Evolutionary conservation across 2,113 vertebrate genomes (phyloP).

Genomic region (Miniopterus natalensis): DNA sequence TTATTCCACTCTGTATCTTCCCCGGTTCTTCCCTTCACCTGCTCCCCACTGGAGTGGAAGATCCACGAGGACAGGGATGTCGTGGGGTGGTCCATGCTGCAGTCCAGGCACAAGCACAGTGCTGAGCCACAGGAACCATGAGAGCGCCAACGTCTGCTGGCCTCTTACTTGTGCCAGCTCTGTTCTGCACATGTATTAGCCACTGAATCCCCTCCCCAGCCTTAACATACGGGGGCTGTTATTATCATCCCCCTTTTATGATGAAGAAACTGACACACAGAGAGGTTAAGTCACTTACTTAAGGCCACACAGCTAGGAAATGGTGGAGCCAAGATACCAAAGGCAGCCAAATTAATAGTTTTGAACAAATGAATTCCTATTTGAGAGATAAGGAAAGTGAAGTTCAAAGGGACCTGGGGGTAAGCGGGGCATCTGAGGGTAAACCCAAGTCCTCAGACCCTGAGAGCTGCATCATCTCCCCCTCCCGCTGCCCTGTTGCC

Average conservation of each 20-base stretch:
- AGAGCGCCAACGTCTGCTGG: accelerated
- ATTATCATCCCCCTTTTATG: background rate
- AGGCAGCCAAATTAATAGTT: background rate
- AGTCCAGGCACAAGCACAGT: background rate
- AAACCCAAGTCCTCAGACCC: background rate
- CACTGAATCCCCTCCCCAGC: background rate
- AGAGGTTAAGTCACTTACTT: background rate
- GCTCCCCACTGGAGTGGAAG: background rate
- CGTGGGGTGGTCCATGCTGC: accelerated
- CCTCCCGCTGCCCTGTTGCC: background rate
- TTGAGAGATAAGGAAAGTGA: background rate
- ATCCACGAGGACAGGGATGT: background rate
- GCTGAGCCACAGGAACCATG: background rate
- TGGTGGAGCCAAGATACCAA: background rate
- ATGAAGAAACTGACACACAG: background rate
- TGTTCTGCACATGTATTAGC: no score
- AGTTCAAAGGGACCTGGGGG: background rate
- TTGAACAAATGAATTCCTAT: background rate
- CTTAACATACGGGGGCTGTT: background rate
- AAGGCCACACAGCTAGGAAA: slow-evolving; percentile 7
- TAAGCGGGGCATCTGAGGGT: background rate
- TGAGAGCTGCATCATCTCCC: accelerated
- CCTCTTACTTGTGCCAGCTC: accelerated
- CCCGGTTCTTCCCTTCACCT: background rate
- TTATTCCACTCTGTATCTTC: background rate